These are phyloP conservation scores for Melozone crissalis DNA, from an alignment of 2,113 vertebrate genomes.

Conservation along the genomic window DNA sequence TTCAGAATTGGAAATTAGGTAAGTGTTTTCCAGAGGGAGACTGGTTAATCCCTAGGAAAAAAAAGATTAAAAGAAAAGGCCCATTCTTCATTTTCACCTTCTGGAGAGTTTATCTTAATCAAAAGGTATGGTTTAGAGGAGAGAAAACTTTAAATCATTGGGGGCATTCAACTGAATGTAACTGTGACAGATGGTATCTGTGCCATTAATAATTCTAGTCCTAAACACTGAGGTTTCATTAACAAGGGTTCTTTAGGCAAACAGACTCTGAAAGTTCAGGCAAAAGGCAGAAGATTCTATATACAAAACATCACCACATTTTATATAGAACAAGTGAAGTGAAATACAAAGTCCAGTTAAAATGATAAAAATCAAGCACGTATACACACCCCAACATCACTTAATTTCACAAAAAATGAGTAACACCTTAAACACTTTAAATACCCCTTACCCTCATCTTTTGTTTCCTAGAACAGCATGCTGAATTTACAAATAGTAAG, in stretches of 20 bases:
- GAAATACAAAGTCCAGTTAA: not conserved
- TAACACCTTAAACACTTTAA: not conserved
- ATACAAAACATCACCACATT: not conserved
- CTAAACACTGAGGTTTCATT: not conserved
- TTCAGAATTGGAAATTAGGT: not conserved
- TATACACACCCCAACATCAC: not conserved
- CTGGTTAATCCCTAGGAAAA: not conserved
- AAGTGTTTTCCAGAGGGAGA: not conserved
- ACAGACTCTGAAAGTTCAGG: not conserved
- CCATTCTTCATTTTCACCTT: not conserved
- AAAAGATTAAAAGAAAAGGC: not conserved
- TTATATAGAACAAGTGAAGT: not conserved
- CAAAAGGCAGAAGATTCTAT: not conserved
- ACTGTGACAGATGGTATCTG: not conserved
- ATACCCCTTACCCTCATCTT: not conserved
- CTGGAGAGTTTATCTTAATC: not conserved
- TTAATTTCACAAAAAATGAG: not conserved
- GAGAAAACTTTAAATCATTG: not conserved
- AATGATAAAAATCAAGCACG: not conserved
- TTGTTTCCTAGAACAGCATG: not conserved
- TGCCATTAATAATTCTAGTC: not conserved
- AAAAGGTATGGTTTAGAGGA: not conserved
- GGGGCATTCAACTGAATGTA: not conserved
- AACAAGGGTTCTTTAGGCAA: not conserved
- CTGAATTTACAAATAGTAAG: not conserved